Percentiles rank a stretch among this genome's conserved stretches.
These are phyloP conservation scores for Eubasilissa regina DNA, from an alignment of 1,140 invertebrate species.

Conservation along the genomic window DNA sequence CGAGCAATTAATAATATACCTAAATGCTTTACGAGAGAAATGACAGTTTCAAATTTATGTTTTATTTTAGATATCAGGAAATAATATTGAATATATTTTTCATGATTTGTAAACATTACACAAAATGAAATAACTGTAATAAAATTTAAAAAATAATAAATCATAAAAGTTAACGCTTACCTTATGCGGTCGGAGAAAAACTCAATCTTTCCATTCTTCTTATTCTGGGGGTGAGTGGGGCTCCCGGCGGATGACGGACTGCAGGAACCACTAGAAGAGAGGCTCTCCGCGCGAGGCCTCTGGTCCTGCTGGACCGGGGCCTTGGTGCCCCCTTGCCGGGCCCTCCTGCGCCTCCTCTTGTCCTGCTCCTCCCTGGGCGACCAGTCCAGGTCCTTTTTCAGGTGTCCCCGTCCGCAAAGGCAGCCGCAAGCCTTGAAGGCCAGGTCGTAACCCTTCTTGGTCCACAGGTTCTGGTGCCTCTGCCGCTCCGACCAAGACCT, in stretches of 20 bases:
- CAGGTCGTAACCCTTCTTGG: constrained; percentile 96
- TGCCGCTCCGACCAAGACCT: constrained; percentile 95
- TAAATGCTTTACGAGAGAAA: no score
- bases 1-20: no score
- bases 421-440: constrained; percentile 92
- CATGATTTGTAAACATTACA: no score
- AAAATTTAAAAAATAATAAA: not conserved
- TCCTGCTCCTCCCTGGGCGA: constrained; percentile 85
- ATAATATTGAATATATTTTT: no score
- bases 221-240: constrained; percentile 73
- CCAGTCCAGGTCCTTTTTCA: constrained; percentile 96
- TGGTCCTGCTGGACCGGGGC: constrained; percentile 78
- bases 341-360: constrained; percentile 76
- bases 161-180: constrained; percentile 72
- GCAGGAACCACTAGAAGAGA: constrained; percentile 76
- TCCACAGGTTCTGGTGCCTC: constrained; percentile 95
- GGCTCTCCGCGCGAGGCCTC: constrained; percentile 79
- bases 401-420: constrained; percentile 90
- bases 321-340: constrained; percentile 77
- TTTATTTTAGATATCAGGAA: no score
- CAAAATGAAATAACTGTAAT: no score
- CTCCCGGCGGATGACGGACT: constrained; percentile 69
- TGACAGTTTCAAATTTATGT: no score
- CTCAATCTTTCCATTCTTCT: constrained; percentile 85
- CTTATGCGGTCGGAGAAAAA: constrained; percentile 85